Conservation (phyloP, 2,888 invertebrate genomes). For the Candidula unifasciata region DNA sequence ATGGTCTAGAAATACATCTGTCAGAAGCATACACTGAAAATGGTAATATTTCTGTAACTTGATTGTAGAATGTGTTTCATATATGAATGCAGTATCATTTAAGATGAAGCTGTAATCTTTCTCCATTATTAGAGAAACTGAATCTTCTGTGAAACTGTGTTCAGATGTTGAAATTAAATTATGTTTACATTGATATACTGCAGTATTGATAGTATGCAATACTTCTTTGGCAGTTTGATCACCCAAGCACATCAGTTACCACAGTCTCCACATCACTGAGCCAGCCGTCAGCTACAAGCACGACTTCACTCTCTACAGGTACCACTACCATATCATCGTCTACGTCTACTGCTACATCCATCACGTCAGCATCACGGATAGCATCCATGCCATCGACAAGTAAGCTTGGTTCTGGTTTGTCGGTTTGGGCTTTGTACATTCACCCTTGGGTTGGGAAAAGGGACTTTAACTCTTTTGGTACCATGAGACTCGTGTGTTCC, state of each 20-base stretch:
- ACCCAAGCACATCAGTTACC: constrained; percentile 62
- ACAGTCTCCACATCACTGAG: constrained; percentile 58
- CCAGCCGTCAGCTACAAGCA: constrained; percentile 63
- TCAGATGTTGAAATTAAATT: background rate
- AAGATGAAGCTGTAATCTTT: background rate
- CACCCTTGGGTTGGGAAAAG: background rate
- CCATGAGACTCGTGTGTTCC: too few relatives aligned
- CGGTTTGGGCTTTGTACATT: constrained; percentile 6
- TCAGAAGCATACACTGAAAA: too few relatives aligned
- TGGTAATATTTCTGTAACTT: too few relatives aligned
- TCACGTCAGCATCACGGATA: constrained; percentile 49
- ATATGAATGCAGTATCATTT: background rate
- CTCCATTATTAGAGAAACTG: background rate
- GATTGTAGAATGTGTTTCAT: too few relatives aligned
- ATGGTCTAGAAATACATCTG: too few relatives aligned
- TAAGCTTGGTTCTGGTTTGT: constrained; percentile 37
- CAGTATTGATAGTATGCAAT: background rate
- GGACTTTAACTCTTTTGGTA: too few relatives aligned
- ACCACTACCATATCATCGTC: constrained; percentile 58
- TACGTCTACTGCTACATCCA: constrained; percentile 56
- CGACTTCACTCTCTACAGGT: constrained; percentile 64
- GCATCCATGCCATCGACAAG: constrained; percentile 54
- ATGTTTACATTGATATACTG: background rate
- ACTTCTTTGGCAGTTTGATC: constrained; percentile 64
- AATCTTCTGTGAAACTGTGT: background rate